Evolutionary conservation across 2,113 vertebrate genomes (phyloP), one percentile per base, ranked within the genome.

Genomic region (Callospermophilus lateralis): DNA sequence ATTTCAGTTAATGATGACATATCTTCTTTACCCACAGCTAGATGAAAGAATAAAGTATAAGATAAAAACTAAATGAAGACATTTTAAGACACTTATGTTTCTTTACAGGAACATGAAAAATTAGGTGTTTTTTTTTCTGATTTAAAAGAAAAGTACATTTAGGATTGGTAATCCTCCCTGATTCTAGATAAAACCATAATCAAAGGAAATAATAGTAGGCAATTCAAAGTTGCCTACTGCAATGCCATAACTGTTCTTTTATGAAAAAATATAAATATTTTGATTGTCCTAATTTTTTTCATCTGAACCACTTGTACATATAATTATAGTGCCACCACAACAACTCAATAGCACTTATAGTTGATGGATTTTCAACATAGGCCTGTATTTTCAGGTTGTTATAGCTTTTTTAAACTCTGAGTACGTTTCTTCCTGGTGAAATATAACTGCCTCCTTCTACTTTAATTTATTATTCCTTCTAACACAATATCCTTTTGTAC

Each of bases 1-100:
- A 89, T 97, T 45, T 98, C 98, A 20, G 3, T 80, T 58, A 99
- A 93, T 0, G 98, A 98, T 0, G 90, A 91, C 65, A 77, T 96
- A 68, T 72, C 96, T 89, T 97, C 84, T 37, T 97, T 20, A 65
- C 94, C 89, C 98, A 98, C 97, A 96, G 85, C 89, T 93, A 93
- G 51, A 94, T 12, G 92, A 89, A 93, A 90, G 16, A 28, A 95
- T 72, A 93, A 90, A 17, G 17, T 76, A 74, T 77, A 85, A 72
- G 94, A 16, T 17, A 94, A 79, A 19, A 58, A 93, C 42, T 28
- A 84, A 94, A 53, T 81, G 20, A 65, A 6, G 72, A 1, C 4
- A 90, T 58, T 89, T 81, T 72, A 84, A 95, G 63, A 90, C 81
- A 94, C 15, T 73, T 72, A 13, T 51, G 9, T 58, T 96, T 90